phyloP scores from a whole-genome alignment of 2,888 invertebrate genomes.

The Polymixis lichenea region DNA sequence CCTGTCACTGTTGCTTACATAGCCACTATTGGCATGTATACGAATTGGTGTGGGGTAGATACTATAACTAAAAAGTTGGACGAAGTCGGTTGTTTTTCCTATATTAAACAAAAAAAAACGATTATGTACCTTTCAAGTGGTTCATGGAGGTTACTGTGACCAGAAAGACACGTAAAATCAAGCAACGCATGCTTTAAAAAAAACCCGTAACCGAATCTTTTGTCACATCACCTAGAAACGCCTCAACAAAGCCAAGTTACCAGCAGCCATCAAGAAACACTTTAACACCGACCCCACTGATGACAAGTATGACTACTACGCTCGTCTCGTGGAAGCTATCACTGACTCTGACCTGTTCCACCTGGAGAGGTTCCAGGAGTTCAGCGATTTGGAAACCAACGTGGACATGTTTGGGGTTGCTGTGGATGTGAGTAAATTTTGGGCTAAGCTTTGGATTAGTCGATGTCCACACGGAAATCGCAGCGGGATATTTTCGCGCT shows the following conservation, averaged over 20 bases:
- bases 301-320: constrained; percentile 80
- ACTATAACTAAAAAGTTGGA: too few species aligned
- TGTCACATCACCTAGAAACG: constrained; percentile 71
- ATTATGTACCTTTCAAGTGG: too few species aligned
- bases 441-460: neutral
- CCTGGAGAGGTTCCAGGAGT: constrained; percentile 78
- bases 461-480: too few species aligned
- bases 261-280: constrained; percentile 74
- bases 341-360: constrained; percentile 83
- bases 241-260: constrained; percentile 76
- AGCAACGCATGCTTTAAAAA: neutral
- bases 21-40: too few species aligned
- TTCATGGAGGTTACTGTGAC: too few species aligned
- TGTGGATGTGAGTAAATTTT: constrained; percentile 79
- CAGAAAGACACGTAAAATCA: too few species aligned
- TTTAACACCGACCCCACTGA: constrained; percentile 76
- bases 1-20: too few species aligned
- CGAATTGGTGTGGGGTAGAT: too few species aligned
- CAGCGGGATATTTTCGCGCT: too few species aligned
- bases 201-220: neutral
- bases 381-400: constrained; percentile 75
- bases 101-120: too few species aligned
- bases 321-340: constrained; percentile 79
- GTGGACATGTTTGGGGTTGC: constrained; percentile 83
- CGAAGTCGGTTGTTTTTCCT: too few species aligned